Conservation (phyloP, 92 coral and sea anemone species). For the Actinostola sp. region DNA sequence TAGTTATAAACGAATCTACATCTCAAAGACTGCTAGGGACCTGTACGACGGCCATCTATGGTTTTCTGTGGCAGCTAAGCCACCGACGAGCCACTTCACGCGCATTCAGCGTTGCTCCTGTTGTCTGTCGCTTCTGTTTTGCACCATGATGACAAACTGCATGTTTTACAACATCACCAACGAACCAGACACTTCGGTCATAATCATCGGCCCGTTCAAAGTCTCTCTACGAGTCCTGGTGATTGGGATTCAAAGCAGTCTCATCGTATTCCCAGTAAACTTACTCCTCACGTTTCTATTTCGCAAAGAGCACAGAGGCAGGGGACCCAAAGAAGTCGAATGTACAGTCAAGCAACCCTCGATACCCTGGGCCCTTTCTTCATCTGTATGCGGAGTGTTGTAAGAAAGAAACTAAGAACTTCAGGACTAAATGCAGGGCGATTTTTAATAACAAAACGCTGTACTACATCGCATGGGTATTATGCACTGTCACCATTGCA, state of each 20-base stretch:
- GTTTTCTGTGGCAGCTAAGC: slow-evolving; percentile 88
- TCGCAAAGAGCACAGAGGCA: slow-evolving; percentile 59
- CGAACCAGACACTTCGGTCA: slow-evolving; percentile 52
- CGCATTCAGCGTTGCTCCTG: slow-evolving; percentile 92
- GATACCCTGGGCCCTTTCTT: slow-evolving; percentile 32
- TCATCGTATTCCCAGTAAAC: slow-evolving; percentile 82
- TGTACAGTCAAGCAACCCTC: too few relatives aligned
- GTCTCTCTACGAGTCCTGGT: slow-evolving; percentile 72
- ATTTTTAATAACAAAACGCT: slow-evolving; percentile 22
- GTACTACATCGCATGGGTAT: slow-evolving; percentile 65
- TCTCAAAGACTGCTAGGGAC: slow-evolving; percentile 68
- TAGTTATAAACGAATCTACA: slow-evolving; percentile 66
- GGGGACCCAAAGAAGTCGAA: slow-evolving; percentile 9
- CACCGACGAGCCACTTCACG: slow-evolving; percentile 77
- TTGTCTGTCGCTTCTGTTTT: slow-evolving; percentile 79
- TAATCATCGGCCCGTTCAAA: slow-evolving; percentile 82
- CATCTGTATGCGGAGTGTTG: slow-evolving; percentile 37
- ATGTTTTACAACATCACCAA: slow-evolving; percentile 82
- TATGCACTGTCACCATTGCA: slow-evolving; percentile 56
- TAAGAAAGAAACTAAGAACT: background rate
- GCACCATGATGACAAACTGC: slow-evolving; percentile 89
- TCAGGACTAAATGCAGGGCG: slow-evolving; percentile 10
- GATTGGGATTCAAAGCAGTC: slow-evolving; percentile 87
- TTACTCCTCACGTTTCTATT: slow-evolving; percentile 70
- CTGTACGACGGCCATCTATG: slow-evolving; percentile 91